Base-by-base conservation (phyloP, 1,140 invertebrate species). In the Colletes gigas region DNA sequence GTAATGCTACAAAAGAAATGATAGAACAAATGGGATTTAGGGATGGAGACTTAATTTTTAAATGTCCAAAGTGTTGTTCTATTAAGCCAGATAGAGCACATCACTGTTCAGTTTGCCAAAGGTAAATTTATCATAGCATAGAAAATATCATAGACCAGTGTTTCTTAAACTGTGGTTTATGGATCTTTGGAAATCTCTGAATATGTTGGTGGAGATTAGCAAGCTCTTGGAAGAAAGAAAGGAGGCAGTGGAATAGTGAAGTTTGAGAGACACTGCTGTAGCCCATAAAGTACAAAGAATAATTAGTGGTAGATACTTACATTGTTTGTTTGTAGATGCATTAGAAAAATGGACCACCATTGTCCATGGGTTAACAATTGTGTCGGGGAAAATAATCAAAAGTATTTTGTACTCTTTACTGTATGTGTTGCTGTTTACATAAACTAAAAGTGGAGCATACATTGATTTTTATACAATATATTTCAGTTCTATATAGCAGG, bases 351-450 rank as follows among this genome's bases (percentile, higher is more conserved):
- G 99, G 99, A 99, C 93, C 99, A 99, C 93, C 99, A 99, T 92
- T 99, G 98, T 94, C 98, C 98, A 1, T 99, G 98, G 98, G 97
- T 99, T 0, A 99, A 99, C 91, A 99, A 99, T 93, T 99, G 99
- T 94, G 98, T 99, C 7, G 99, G 99, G 8, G 98, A 99, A 94
- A 98, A 98, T 90, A 99, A 99, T 95, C 99, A 99, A 94, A 99
- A 99, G 93, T 99, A 97, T 94, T 99, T 99, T 95, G 98, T 99
- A 83, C 94, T 99, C 67, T 99, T 99, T 94, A 99, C 99, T 71
- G 98, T 99, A 94, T 96, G 96, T 95, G 74, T 77, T 70, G 19
- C 7, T 54, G 14, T n/a, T 52, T 41, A 10, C 12, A 14, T 0
- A 17, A 65, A 21, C 12, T 9, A 4, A 14, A n/a, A 8, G 15